phyloP scores from a whole-genome alignment of 2,888 invertebrate genomes.

The Ochropleura leucogaster region DNA sequence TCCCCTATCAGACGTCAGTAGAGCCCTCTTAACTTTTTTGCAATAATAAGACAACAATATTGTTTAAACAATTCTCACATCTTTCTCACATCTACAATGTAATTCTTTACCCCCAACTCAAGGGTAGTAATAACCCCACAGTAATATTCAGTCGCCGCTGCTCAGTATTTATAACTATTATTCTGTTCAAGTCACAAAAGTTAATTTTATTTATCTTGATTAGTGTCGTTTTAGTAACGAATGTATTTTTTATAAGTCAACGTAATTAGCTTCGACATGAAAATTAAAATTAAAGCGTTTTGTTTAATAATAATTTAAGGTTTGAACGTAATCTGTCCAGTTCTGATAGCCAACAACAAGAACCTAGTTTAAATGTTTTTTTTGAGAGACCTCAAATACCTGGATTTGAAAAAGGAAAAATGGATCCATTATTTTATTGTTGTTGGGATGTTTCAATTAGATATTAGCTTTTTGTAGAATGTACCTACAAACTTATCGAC shows the following conservation, averaged over 20 bases:
- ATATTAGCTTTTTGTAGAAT: not conserved
- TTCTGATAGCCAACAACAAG: not conserved
- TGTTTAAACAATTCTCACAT: not conserved
- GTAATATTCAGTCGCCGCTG: constrained; percentile 19
- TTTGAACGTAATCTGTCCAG: not conserved
- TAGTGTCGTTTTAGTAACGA: constrained; percentile 7
- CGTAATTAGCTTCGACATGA: not conserved
- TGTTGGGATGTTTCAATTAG: not conserved
- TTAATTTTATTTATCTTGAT: constrained; percentile 34
- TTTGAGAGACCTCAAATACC: not conserved
- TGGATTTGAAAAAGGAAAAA: not conserved
- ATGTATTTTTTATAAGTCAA: not conserved
- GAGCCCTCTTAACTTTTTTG: not conserved
- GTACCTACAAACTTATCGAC: not conserved
- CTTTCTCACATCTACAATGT: constrained; percentile 4
- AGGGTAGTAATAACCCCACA: constrained; percentile 17
- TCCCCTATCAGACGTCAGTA: too few species aligned
- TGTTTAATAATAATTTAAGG: constrained; percentile 1
- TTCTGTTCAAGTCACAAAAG: constrained; percentile 11
- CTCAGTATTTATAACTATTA: constrained; percentile 26
- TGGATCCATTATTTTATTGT: not conserved
- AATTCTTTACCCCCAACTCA: constrained; percentile 9
- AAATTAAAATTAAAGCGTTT: not conserved
- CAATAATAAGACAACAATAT: not conserved
- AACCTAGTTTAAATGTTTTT: not conserved